Base-by-base conservation (phyloP, 2,113 vertebrate genomes). In the Rhynchomys soricoides region DNA sequence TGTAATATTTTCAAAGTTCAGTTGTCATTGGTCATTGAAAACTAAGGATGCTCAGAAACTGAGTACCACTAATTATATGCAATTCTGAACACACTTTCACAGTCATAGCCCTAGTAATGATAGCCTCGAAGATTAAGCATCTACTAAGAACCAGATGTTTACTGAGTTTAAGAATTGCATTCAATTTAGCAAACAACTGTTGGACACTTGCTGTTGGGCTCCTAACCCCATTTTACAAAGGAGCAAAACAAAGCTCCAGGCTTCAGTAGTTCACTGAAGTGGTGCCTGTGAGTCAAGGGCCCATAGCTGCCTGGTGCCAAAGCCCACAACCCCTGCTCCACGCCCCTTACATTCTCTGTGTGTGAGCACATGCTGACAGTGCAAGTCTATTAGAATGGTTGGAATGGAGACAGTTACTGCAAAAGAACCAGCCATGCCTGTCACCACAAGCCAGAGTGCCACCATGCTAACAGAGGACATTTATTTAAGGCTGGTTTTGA, bases 391-490 rank as follows among this genome's bases (percentile, higher is more conserved):
- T 57, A 52, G 59, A 91, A 52, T 17, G 48, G 16, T 11, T 37
- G 12, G 43, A 92, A 83, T 31, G 52, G 73, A 93, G 70, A 55
- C 17, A 2, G 57, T 24, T 17, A 75, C 26, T 48, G 19, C 55
- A 66, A 83, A 40, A 74, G 34, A 34, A 34, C 40, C 66, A 45
- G 17, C 37, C 59, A 40, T 43, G 89, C 15, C 81, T 79, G 48
- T 70, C 45, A 59, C 73, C 73, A 73, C 86, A 95, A 86, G 83
- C 45, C 77, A 90, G 71, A 89, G 70, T 21, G 59, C 40, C 90
- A 48, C 43, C 15, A 40, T 45, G 19, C 43, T 66, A 48, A 86
- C 52, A 86, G 71, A 93, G 40, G 87, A 81, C 81, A 43, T 37
- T 68, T 68, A 7, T 45, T 43, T 77, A 75, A 91, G 29, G 50